These are phyloP conservation scores for Lasioglossum figueresi DNA, from an alignment of 2,888 invertebrate species.

Conservation along the genomic window DNA sequence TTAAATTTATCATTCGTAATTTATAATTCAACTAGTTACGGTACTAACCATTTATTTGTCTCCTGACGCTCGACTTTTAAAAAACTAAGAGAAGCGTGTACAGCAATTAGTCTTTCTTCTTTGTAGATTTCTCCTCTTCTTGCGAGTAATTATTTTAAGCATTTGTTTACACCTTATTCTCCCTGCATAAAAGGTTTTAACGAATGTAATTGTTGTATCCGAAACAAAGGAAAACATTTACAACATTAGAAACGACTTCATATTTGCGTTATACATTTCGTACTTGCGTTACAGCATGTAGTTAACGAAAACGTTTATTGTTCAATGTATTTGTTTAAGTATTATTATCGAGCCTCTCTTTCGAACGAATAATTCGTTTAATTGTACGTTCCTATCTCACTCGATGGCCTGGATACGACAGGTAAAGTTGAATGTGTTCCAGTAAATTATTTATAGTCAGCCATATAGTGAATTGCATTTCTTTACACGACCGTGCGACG, in stretches of 20 bases:
- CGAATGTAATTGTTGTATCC: neutral
- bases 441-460: neutral
- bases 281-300: too few species aligned
- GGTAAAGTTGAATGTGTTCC: neutral
- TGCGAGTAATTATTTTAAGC: neutral
- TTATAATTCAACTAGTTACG: neutral
- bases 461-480: neutral
- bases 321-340: neutral
- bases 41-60: neutral
- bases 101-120: neutral
- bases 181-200: neutral
- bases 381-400: too few species aligned
- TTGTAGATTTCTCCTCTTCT: neutral
- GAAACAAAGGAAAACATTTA: neutral
- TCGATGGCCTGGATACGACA: too few species aligned
- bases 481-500: neutral
- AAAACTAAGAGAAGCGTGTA: neutral
- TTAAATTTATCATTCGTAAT: neutral
- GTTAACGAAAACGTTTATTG: neutral
- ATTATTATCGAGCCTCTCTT: too few species aligned
- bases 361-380: neutral
- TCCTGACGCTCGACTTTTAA: neutral
- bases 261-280: too few species aligned
- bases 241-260: neutral
- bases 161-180: neutral